Evolutionary conservation across 2,797 vertebrate genomes (phyloP).

Genomic region (Falco columbarius): DNA sequence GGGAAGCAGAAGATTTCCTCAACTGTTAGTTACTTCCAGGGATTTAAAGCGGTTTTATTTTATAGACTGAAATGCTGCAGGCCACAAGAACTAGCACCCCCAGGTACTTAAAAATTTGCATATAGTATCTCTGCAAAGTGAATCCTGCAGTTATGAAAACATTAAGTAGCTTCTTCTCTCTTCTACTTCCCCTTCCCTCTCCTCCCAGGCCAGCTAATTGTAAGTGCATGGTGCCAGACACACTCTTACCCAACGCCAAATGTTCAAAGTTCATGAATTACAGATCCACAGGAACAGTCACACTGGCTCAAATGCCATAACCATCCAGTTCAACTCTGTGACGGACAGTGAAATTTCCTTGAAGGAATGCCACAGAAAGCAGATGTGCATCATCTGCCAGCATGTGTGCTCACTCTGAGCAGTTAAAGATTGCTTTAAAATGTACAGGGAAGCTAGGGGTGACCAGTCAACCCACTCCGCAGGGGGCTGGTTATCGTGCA

Average conservation of each 20-base stretch:
- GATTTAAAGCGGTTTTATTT: not conserved
- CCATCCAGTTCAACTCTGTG: not conserved
- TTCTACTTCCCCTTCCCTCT: not conserved
- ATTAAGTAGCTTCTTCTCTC: not conserved
- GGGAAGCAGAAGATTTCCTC: not conserved
- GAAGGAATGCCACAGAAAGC: not conserved
- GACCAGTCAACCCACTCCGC: not conserved
- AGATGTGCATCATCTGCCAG: not conserved
- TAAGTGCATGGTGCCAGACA: not conserved
- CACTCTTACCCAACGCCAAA: not conserved
- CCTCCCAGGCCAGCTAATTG: not conserved
- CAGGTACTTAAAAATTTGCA: not conserved
- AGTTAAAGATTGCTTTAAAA: not conserved
- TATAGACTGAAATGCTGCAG: not conserved
- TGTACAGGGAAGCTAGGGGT: not conserved
- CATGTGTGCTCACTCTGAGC: not conserved
- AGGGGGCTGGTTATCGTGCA: accelerated
- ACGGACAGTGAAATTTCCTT: not conserved
- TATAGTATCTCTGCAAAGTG: not conserved
- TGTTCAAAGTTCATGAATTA: not conserved
- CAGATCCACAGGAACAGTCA: not conserved
- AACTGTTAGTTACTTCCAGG: not conserved
- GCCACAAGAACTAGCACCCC: not conserved
- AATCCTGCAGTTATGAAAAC: not conserved
- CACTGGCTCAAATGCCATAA: accelerated